Base-by-base conservation (phyloP, 2,888 invertebrate genomes). In the Pteria penguin region DNA sequence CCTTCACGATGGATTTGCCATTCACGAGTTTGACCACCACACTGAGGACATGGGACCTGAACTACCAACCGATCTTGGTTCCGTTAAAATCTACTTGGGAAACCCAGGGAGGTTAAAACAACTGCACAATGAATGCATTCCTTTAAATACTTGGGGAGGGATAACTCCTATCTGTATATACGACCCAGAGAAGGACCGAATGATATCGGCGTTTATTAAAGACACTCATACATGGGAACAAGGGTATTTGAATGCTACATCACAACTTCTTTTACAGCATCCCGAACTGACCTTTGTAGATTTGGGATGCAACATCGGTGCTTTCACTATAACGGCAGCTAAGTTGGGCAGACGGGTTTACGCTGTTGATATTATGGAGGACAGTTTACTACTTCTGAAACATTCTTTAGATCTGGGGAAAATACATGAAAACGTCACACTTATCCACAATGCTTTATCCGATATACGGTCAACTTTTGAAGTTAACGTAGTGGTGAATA, bases 231-330 rank as follows among this genome's bases (percentile, higher is more conserved):
- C 85, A 8, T 87, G 87, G 87, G 87, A 87, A 62, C 80, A 79
- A 29, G 80, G 84, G 22, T 78, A 82, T 26, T 55, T 87, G 2
- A 80, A 81, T 22, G 76, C 76, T 31, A 83, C 84, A 27, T 80
- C 72, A 29, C 52, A 60, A 1, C 65, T 82, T 5, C 27, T 87
- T n/a, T 31, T 27, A 27, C 69, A 55, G 26, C 27, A 80, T 26
- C 77, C 72, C 4, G 72, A 69, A 18, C 32, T 80, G 18, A 65
- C 75, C 1, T 81, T 85, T 55, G 26, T 87, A 36, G 87, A 87
- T 67, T 36, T 86, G 52, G 86, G 86, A 0, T 84, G 83, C 55
- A 86, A 86, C 71, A 79, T 87, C 24, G 87, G 87, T 2, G 84
- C 82, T 14, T 87, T 81, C 54, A 81, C 82, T 14, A 27, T 87